A percentile compares a stretch with the other conserved stretches of the same genome.
Evolutionary conservation across 2,888 invertebrate species (phyloP).

Genomic region (Drosophila diplacantha): DNA sequence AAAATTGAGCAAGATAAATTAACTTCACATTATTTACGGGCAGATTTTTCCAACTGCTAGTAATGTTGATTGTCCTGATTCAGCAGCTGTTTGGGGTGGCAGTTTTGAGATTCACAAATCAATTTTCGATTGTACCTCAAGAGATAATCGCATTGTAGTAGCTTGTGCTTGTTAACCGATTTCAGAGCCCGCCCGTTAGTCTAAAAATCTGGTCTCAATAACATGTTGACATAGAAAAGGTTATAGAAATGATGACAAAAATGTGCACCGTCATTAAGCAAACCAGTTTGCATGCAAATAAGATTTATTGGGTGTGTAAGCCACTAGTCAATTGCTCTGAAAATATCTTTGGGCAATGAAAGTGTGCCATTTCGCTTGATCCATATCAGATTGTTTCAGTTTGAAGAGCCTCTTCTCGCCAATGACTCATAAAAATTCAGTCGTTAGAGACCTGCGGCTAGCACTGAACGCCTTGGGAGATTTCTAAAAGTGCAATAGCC

Average conservation of each 20-base stretch:
- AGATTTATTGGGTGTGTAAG: slow-evolving; percentile 9
- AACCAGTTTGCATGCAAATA: slow-evolving; percentile 23
- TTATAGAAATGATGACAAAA: slow-evolving; percentile 4
- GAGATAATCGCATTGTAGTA: slow-evolving; percentile 58
- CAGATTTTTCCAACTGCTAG: slow-evolving; percentile 55
- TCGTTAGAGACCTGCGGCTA: slow-evolving; percentile 12
- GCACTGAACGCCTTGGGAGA: slow-evolving; percentile 8
- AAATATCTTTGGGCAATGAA: slow-evolving; percentile 37
- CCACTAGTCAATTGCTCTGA: slow-evolving; percentile 12
- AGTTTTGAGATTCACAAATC: slow-evolving; percentile 58
- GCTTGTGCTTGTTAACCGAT: slow-evolving; percentile 47
- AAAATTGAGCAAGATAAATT: slow-evolving; percentile 74
- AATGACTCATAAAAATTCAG: neutral
- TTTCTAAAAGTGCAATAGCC: slow-evolving; percentile 41
- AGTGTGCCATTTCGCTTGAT: slow-evolving; percentile 11
- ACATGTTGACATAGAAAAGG: slow-evolving; percentile 8
- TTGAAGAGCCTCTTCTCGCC: neutral
- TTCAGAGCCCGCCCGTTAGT: slow-evolving; percentile 22
- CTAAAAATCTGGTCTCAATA: neutral
- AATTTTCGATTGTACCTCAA: slow-evolving; percentile 51
- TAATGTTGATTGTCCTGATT: slow-evolving; percentile 71
- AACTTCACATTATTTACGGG: slow-evolving; percentile 76
- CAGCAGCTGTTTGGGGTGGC: slow-evolving; percentile 49
- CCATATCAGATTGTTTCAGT: neutral
- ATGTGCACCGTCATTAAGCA: slow-evolving; percentile 8